phyloP scores from a whole-genome alignment of 1,140 invertebrate genomes.

The Stegodyphus dumicola region DNA sequence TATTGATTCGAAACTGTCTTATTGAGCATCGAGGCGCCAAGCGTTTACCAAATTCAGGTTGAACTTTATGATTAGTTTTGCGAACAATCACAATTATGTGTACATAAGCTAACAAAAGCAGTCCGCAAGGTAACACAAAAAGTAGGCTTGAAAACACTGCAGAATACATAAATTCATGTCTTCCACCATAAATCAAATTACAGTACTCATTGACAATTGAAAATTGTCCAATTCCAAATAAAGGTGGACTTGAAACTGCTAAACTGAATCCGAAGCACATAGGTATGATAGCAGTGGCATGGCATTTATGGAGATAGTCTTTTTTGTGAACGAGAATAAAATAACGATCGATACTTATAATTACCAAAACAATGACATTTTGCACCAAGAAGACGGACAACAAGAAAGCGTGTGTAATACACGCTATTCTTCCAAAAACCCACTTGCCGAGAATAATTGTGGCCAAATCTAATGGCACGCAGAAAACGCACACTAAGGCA shows the following conservation, averaged over 20 bases:
- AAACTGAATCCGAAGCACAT: background rate
- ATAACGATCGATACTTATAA: conserved; percentile 43
- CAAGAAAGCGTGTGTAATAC: conserved; percentile 1
- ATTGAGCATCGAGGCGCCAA: background rate
- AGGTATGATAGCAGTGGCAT: background rate
- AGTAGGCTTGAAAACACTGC: conserved; percentile 17
- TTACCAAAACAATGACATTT: conserved; percentile 12
- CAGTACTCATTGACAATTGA: conserved; percentile 7
- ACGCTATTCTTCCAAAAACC: conserved; percentile 11
- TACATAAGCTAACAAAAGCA: conserved; percentile 19
- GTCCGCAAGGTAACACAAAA: conserved; percentile 23
- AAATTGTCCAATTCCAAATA: conserved; percentile 27
- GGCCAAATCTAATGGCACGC: conserved; percentile 26
- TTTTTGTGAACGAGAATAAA: conserved; percentile 19
- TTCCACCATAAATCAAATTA: background rate
- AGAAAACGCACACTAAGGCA: background rate
- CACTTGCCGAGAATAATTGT: background rate
- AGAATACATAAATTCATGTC: conserved; percentile 6
- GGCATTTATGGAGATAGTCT: background rate
- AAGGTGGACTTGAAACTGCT: conserved; percentile 7
- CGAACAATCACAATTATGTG: conserved; percentile 8
- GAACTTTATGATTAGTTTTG: background rate
- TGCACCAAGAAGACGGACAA: conserved; percentile 9
- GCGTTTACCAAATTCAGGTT: background rate
- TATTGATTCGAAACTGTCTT: background rate